Conservation (phyloP, 2,797 vertebrate species). For the Anabas testudineus region DNA sequence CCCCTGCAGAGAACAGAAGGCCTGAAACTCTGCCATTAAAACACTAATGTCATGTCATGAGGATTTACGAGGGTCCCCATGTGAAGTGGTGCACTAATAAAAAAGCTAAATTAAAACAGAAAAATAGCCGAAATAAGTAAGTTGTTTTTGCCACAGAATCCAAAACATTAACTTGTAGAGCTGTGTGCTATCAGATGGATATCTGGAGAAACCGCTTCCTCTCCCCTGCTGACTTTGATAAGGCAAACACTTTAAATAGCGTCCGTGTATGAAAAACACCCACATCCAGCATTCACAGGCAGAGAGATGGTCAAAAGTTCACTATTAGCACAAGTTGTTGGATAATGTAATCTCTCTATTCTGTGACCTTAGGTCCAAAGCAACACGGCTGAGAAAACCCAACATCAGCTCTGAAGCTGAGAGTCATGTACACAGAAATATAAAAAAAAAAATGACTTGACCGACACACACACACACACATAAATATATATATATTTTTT, state of each 20-base stretch:
- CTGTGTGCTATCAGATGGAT: slow-evolving; percentile 1
- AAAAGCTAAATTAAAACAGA: slow-evolving; percentile 1
- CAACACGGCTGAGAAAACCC: background rate
- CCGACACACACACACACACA: too few species aligned
- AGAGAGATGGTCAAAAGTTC: slow-evolving; percentile 35
- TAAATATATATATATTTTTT: background rate
- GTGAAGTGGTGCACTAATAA: background rate
- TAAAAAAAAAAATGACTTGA: slow-evolving; percentile 5
- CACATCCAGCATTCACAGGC: slow-evolving; percentile 19
- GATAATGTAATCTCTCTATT: slow-evolving; percentile 17
- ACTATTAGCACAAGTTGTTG: slow-evolving; percentile 26
- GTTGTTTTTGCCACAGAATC: background rate
- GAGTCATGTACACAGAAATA: slow-evolving; percentile 5
- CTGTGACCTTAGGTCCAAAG: slow-evolving; percentile 11
- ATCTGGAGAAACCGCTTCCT: slow-evolving; percentile 3
- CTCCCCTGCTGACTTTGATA: slow-evolving; percentile 23
- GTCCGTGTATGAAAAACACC: slow-evolving; percentile 28
- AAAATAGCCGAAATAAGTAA: background rate
- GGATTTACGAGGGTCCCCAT: slow-evolving; percentile 8
- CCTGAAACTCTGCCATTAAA: slow-evolving; percentile 5
- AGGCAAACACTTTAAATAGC: slow-evolving; percentile 24
- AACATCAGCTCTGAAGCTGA: slow-evolving; percentile 7
- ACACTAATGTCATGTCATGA: slow-evolving; percentile 16
- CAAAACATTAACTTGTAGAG: background rate
- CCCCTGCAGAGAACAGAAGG: slow-evolving; percentile 31